Base-by-base conservation (phyloP, 2,888 invertebrate genomes). In the Vesta saturnalis region DNA sequence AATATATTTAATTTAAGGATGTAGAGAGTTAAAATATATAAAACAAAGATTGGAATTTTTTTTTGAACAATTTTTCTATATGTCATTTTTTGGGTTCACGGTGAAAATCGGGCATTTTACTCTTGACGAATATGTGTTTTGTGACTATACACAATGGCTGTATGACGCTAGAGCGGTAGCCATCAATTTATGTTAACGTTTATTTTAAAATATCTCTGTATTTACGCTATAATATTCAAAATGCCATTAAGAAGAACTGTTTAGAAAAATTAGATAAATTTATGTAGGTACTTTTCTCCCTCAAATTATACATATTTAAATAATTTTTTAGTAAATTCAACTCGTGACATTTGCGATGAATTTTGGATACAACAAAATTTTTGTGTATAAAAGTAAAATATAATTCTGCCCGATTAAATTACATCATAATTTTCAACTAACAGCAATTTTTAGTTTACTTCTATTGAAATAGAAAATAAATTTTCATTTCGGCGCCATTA, bases 191-290 rank as follows among this genome's bases (percentile, higher is more conserved):
- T 76, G 77, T 81, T 82, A 68, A 74, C 73, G 75, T 79, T 84
- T 78, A 76, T 79, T 82, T 82, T 77, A 72, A 82, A 86, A 87
- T 88, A 87, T 86, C 86, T 86, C 86, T 85, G 86, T 78, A 85
- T 84, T 77, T 87, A 86, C 81, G 73, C 22, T 15, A 71, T 79
- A 75, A 77, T 78, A 72, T 73, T 61, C 73, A 83, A 85, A 85
- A 84, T 84, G 80, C 84, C 83, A 81, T 79, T 82, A 80, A 85
- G 82, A 81, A 87, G 86, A 85, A 85, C 85, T 85, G 79, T 83
- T 85, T 79, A 79, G 60, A 76, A 84, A 80, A 77, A 80, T 81
- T 79, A 79, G 85, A 84, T 81, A 81, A 81, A 84, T 83, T 82
- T 80, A 79, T 80, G 82, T 81, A 77, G 77, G 80, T 80, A 76